A percentile compares a stretch with the other conserved stretches of the same genome.
Evolutionary conservation across 2,113 vertebrate species (phyloP).

Genomic region (Otis tarda): DNA sequence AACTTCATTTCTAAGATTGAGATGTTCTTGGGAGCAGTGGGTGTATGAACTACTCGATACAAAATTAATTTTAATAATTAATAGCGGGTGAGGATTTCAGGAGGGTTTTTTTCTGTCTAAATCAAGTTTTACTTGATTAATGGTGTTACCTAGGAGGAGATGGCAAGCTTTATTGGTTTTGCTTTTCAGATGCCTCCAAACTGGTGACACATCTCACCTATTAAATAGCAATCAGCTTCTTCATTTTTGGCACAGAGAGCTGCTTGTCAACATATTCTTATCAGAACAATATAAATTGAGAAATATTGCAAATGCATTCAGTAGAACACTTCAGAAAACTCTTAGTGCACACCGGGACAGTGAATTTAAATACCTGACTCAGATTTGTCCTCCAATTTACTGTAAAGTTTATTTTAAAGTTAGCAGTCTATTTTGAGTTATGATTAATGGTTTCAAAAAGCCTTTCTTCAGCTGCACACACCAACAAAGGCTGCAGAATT

Average conservation of each 20-base stretch:
- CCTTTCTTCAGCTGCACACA: conserved; percentile 40
- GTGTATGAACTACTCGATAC: background rate
- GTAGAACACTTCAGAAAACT: background rate
- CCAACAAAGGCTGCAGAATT: conserved; percentile 63
- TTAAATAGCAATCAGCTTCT: background rate
- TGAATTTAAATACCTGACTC: background rate
- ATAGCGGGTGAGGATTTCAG: background rate
- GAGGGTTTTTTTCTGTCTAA: background rate
- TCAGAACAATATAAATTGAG: conserved; percentile 11
- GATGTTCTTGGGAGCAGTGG: background rate
- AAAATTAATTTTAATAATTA: background rate
- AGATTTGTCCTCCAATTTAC: conserved; percentile 39
- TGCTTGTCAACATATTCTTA: conserved; percentile 21
- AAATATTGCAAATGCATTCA: background rate
- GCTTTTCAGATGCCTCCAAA: background rate
- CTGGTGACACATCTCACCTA: background rate
- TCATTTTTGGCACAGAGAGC: background rate
- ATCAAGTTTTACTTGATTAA: conserved; percentile 19
- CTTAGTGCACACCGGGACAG: background rate
- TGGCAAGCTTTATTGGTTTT: background rate
- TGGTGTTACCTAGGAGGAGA: background rate
- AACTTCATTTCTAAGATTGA: background rate
- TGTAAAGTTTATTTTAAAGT: conserved; percentile 48
- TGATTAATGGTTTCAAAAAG: conserved; percentile 68
- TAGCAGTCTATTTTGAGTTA: conserved; percentile 47